phyloP scores from a whole-genome alignment of 2,888 invertebrate genomes.

The Cryptophagus acutangulus region DNA sequence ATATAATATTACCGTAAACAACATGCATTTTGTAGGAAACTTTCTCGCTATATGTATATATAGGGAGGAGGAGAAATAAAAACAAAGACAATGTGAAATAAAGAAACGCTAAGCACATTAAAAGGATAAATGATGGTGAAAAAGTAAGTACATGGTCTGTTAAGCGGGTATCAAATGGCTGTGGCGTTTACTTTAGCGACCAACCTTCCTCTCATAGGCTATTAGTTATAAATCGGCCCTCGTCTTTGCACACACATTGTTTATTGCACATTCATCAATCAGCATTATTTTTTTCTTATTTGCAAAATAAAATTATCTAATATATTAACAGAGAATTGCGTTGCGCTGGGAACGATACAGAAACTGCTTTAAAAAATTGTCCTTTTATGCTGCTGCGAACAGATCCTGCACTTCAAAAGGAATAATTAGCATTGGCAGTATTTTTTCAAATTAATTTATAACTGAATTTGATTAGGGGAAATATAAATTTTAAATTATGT shows the following conservation, averaged over 20 bases:
- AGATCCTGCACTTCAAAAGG: too few species aligned
- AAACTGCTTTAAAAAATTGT: too few species aligned
- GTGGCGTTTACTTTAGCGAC: conserved; percentile 24
- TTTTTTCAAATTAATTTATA: too few species aligned
- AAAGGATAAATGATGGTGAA: conserved; percentile 27
- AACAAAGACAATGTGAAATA: conserved; percentile 12
- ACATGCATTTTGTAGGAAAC: conserved; percentile 7
- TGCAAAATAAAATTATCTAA: too few species aligned
- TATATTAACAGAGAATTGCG: too few species aligned
- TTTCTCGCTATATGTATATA: conserved; percentile 12
- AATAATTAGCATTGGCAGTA: too few species aligned
- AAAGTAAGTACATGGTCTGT: conserved; percentile 26
- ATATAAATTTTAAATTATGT: too few species aligned
- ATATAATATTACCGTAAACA: too few species aligned
- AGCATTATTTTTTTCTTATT: too few species aligned
- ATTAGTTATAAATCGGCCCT: conserved; percentile 26
- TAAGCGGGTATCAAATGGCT: conserved; percentile 26
- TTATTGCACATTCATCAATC: conserved; percentile 25
- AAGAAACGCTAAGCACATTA: conserved; percentile 23
- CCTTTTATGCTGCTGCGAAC: too few species aligned
- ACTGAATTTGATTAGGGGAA: too few species aligned
- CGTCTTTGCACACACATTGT: conserved; percentile 24
- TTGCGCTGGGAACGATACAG: too few species aligned
- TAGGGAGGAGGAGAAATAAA: conserved; percentile 10
- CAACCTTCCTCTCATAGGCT: conserved; percentile 21